phyloP scores from a whole-genome alignment of 2,888 invertebrate genomes.

The Callinectes sapidus region DNA sequence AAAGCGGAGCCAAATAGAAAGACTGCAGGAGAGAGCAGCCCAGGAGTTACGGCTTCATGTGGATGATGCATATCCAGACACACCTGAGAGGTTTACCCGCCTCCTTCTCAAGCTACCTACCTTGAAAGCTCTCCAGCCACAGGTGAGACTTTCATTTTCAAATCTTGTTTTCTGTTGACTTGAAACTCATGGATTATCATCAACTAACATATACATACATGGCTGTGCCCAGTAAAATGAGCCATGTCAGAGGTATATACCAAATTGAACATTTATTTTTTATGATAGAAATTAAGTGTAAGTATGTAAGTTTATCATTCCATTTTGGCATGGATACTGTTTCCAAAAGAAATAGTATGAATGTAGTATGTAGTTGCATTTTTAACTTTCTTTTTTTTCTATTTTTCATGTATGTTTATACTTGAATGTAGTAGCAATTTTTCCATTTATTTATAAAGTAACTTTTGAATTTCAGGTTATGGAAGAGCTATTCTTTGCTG shows the following conservation, averaged over 20 bases:
- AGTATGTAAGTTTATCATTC: neutral
- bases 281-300: neutral
- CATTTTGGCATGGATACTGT: slow-evolving; percentile 12
- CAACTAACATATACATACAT: neutral
- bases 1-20: slow-evolving; percentile 66
- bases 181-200: neutral
- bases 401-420: neutral
- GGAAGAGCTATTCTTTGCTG: slow-evolving; percentile 94
- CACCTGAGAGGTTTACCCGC: slow-evolving; percentile 69
- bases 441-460: neutral
- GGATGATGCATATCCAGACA: slow-evolving; percentile 62
- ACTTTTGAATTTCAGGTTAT: slow-evolving; percentile 79
- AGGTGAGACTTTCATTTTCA: slow-evolving; percentile 49
- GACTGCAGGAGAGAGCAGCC: slow-evolving; percentile 70
- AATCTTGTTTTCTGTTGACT: neutral
- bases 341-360: neutral
- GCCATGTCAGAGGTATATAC: neutral
- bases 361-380: neutral
- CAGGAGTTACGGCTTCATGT: slow-evolving; percentile 70
- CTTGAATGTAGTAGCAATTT: neutral
- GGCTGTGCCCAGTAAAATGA: neutral
- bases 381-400: no score
- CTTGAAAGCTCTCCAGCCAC: slow-evolving; percentile 81
- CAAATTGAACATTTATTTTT: neutral
- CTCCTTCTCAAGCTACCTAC: slow-evolving; percentile 83